These are phyloP conservation scores for Neogale vison DNA, from an alignment of 2,113 vertebrate genomes.

Conservation along the genomic window DNA sequence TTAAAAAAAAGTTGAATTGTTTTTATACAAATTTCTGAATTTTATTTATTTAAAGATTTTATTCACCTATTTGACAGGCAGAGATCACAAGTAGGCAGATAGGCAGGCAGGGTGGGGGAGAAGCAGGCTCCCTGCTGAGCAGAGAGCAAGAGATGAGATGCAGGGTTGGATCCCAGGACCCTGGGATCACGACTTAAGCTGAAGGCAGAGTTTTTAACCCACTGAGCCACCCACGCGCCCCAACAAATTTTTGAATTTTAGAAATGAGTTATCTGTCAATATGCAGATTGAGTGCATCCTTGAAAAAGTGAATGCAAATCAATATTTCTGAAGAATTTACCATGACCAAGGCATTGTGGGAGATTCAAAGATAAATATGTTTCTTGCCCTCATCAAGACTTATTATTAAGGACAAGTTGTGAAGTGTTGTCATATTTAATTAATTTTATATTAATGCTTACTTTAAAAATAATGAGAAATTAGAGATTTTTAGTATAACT, in stretches of 20 bases:
- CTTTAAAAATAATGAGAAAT: constrained; percentile 13
- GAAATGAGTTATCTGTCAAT: constrained; percentile 1
- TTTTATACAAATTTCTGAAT: constrained; percentile 21
- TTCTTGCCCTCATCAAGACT: background rate
- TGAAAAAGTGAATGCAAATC: constrained; percentile 29
- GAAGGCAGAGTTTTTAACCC: too few species aligned
- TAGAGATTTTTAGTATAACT: constrained; percentile 23
- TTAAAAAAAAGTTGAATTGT: background rate
- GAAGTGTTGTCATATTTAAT: constrained; percentile 10
- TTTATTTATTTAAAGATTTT: too few species aligned
- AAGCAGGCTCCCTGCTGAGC: too few species aligned
- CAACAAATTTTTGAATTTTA: background rate
- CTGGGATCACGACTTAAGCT: too few species aligned
- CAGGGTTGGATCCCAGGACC: too few species aligned
- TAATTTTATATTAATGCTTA: background rate
- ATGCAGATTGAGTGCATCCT: constrained; percentile 5
- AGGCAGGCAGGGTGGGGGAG: too few species aligned
- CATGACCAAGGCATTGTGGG: background rate
- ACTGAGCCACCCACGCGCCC: too few species aligned
- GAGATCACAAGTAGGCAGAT: too few species aligned
- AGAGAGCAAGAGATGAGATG: too few species aligned
- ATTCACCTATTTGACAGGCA: too few species aligned
- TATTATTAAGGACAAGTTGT: constrained; percentile 5
- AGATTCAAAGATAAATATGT: background rate
- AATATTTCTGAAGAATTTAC: constrained; percentile 43